phyloP scores from a whole-genome alignment of 2,113 vertebrate species.

The Campylorhamphus procurvoides region DNA sequence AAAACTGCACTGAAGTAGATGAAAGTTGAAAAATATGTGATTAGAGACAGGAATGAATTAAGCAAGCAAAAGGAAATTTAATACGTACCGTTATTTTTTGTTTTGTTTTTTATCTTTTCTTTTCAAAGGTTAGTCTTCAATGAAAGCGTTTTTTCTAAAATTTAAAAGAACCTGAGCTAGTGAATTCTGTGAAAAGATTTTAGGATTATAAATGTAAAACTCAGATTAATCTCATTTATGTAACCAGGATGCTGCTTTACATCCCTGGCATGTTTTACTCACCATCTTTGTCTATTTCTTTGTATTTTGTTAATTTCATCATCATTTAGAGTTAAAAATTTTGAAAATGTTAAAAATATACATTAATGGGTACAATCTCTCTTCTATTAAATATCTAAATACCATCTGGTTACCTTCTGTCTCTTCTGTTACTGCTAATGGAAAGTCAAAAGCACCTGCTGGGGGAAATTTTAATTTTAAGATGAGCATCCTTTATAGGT shows the following conservation, averaged over 20 bases:
- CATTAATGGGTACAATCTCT: neutral
- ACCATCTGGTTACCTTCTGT: constrained; percentile 41
- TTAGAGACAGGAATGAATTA: neutral
- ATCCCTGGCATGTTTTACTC: neutral
- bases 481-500: constrained; percentile 6
- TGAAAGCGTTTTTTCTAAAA: neutral
- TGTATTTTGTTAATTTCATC: neutral
- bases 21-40: neutral
- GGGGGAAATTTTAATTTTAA: constrained; percentile 41
- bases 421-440: neutral
- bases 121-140: neutral
- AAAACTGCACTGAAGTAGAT: neutral
- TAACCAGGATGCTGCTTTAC: neutral
- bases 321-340: neutral
- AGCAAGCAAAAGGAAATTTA: neutral
- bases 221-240: neutral
- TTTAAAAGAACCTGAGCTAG: neutral
- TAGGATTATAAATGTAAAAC: neutral
- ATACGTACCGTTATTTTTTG: neutral
- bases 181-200: neutral
- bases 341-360: neutral
- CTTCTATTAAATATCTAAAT: neutral
- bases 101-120: neutral
- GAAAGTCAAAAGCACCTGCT: constrained; percentile 44
- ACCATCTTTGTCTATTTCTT: neutral